Evolutionary conservation across 1,140 invertebrate species (phyloP).

Genomic region (Bicyclus anynana): DNA sequence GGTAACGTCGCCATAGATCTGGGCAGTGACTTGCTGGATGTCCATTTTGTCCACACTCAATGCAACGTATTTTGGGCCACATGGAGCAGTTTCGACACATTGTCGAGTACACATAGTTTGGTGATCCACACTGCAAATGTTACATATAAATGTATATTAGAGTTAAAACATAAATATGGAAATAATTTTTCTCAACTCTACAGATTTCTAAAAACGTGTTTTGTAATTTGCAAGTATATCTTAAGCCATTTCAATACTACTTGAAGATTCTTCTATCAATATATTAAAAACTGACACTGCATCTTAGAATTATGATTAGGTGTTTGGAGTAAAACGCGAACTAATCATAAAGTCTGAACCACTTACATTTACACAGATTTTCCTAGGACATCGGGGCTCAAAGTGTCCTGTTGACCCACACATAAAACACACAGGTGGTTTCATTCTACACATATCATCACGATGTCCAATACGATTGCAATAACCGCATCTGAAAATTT

Average conservation of each 20-base stretch:
- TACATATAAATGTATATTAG: no score
- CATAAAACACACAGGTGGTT: conserved; percentile 77
- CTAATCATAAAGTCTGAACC: neutral
- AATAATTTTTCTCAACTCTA: no score
- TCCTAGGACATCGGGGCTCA: conserved; percentile 80
- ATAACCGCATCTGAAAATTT: conserved; percentile 69
- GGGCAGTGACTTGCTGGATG: conserved; percentile 80
- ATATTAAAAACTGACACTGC: no score
- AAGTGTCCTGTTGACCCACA: conserved; percentile 80
- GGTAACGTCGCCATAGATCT: conserved; percentile 83
- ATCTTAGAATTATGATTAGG: no score
- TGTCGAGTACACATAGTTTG: conserved; percentile 75
- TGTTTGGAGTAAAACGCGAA: neutral
- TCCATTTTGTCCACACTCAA: conserved; percentile 78
- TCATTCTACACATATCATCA: conserved; percentile 73
- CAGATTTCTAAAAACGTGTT: no score
- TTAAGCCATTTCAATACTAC: no score
- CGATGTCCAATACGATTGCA: conserved; percentile 79
- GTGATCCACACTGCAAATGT: conserved; percentile 82
- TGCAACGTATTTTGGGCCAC: conserved; percentile 75
- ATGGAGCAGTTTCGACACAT: conserved; percentile 79
- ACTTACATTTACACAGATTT: conserved; percentile 82
- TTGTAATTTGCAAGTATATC: no score
- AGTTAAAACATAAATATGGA: no score
- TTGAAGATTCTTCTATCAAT: no score